Evolutionary conservation across 2,888 invertebrate genomes (phyloP), one percentile per base, ranked within the genome.

Genomic region (Kuschelorhynchus macadamiae): DNA sequence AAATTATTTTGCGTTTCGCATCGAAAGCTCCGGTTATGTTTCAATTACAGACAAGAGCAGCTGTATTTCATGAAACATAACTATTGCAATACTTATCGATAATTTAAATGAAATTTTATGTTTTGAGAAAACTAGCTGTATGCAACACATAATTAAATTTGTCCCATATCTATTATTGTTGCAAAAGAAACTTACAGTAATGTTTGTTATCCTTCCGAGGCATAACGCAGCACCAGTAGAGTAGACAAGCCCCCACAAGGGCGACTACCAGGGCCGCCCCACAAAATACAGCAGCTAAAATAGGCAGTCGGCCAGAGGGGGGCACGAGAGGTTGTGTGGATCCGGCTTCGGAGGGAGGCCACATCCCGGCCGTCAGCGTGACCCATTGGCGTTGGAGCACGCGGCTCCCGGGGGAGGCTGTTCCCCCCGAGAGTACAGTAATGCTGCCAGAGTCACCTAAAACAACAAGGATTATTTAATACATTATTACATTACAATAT

Each of bases 201-300:
- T 89, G 88, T 85, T 90, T 90, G 83, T 90, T 89, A 83, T 90
- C 89, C 79, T 89, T 87, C 72, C 88, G 88, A 77, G 90, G 90
- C 87, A 90, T 89, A 80, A 89, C 87, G 85, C 90, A 89, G 82
- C 89, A 90, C 82, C 89, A 88, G 84, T 89, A 90, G 77, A 90
- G 85, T 78, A 90, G 84, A 80, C 88, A 84, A 74, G 89, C 87
- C 80, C 89, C 86, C 81, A 90, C 85, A 77, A 89, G 82, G 77
- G 89, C 88, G 77, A 89, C 88, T 77, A 89, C 88, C 76, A 90
- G 85, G 71, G 89, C 89, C 68, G 89, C 89, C 17, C 85, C 85
- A 75, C 85, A 85, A 73, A 85, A 85, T 33, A 85, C 82, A 64
- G 85, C 85, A 39, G 85, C 85, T 72, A 86, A 76, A 59, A 85